A percentile compares a stretch with the other conserved stretches of the same genome.
Evolutionary conservation across 2,113 vertebrate species (phyloP).

Genomic region (Neolamprologus kungweensis): DNA sequence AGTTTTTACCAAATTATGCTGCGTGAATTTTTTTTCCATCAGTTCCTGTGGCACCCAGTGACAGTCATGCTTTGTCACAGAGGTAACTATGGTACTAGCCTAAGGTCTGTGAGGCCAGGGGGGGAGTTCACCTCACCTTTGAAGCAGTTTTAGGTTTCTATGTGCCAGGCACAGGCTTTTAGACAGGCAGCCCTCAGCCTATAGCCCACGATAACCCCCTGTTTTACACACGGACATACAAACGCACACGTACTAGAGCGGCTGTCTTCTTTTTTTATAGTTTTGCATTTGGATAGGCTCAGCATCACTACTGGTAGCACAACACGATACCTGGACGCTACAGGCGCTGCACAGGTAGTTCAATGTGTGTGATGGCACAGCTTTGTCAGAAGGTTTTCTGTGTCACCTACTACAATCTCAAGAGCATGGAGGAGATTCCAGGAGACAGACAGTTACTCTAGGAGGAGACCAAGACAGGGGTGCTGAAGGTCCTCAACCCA

Average conservation of each 20-base stretch:
- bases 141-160: constrained; percentile 55
- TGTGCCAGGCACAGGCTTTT: constrained; percentile 42
- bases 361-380: neutral
- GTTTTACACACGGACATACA: neutral
- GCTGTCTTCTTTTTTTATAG: neutral
- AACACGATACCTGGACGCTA: neutral
- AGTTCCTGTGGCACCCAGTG: neutral
- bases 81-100: neutral
- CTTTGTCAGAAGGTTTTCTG: neutral
- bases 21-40: neutral
- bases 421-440: neutral
- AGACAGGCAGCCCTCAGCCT: constrained; percentile 34
- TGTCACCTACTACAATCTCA: neutral
- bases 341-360: neutral
- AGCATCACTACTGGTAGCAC: neutral
- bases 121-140: constrained; percentile 18
- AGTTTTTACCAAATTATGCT: neutral
- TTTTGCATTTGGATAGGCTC: neutral
- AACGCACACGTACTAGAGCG: neutral
- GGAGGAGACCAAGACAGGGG: neutral
- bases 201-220: constrained; percentile 4
- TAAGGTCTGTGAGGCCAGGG: neutral
- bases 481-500: neutral
- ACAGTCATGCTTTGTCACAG: constrained; percentile 6
- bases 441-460: neutral